A percentile compares a stretch with the other conserved stretches of the same genome.
Conservation (phyloP, 2,113 vertebrate species). For the Bothrops jararaca region DNA sequence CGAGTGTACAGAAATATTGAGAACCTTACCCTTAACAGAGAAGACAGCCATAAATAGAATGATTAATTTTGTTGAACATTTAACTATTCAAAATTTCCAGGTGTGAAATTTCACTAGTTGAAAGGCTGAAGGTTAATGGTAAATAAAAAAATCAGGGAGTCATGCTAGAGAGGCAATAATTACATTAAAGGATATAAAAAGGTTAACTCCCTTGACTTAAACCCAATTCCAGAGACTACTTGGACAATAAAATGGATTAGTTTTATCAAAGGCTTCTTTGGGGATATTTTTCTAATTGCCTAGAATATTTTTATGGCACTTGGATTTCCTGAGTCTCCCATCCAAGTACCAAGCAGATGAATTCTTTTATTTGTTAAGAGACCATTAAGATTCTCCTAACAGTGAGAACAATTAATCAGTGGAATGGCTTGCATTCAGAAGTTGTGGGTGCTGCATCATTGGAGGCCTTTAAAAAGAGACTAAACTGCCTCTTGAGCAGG, state of each 20-base stretch:
- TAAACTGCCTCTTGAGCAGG: neutral
- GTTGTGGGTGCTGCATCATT: neutral
- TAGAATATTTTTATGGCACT: neutral
- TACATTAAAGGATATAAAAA: neutral
- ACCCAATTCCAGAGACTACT: neutral
- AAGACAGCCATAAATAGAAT: neutral
- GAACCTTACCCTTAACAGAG: neutral
- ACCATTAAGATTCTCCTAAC: neutral
- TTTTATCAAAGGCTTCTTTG: neutral
- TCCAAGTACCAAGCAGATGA: neutral
- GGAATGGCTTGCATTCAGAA: neutral
- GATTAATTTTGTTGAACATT: neutral
- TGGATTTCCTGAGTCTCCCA: neutral
- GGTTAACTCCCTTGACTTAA: neutral
- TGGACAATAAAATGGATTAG: neutral
- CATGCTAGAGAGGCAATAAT: neutral
- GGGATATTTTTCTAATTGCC: neutral
- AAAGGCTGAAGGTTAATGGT: neutral
- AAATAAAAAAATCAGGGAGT: neutral
- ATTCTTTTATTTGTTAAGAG: neutral
- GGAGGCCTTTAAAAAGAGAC: neutral
- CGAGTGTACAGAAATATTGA: neutral
- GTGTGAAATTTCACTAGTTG: neutral
- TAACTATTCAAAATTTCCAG: neutral
- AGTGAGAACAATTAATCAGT: neutral